Evolutionary conservation across 2,113 vertebrate genomes (phyloP), one percentile per base, ranked within the genome.

Genomic region (Melanerpes formicivorus): DNA sequence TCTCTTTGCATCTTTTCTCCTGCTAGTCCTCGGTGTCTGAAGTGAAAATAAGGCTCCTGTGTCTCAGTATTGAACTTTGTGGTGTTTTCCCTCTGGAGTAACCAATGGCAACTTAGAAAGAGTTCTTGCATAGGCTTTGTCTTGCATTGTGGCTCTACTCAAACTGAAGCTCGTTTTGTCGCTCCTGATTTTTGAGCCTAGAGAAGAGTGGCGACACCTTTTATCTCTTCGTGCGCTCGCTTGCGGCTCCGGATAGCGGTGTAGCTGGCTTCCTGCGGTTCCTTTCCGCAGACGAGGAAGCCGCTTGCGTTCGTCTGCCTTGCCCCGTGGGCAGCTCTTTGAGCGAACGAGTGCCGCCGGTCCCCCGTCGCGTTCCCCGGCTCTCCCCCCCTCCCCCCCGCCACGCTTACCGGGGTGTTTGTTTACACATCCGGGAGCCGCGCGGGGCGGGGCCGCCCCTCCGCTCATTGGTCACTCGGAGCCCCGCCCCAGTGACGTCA

Each of bases 361-460:
- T 11, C 23, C 63, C 63, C 4, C 25, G 25, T 10, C n/a, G 12
- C 23, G 34, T 27, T 37, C 16, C 34, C 23, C 48, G 23, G 30
- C 3, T 34, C 18, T 32, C 13, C 11, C 30, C 54, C 59, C 65
- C 40, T 32, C 13, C 14, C 30, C 40, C 84, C 84, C 71, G 40
- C 71, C 81, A 76, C 72, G 67, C 72, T 86, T 4, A 2, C 14
- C 79, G 79, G 56, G 91, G 74, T 98, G 97, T 98, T 98, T 98
- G 98, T 98, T 98, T 98, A 98, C 97, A 98, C 98, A 98, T 98
- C 98, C 98, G 98, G 98, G 98, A 65, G 67, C 93, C 22, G 80
- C 3, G 54, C 37, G 89, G 78, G 87, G 78, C 73, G 79, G 83
- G 23, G 76, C 40, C 23, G 5, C 21, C 46, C 25, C 27, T 17